Base-by-base conservation (phyloP, 2,113 vertebrate species). In the Hippocampus abdominalis region DNA sequence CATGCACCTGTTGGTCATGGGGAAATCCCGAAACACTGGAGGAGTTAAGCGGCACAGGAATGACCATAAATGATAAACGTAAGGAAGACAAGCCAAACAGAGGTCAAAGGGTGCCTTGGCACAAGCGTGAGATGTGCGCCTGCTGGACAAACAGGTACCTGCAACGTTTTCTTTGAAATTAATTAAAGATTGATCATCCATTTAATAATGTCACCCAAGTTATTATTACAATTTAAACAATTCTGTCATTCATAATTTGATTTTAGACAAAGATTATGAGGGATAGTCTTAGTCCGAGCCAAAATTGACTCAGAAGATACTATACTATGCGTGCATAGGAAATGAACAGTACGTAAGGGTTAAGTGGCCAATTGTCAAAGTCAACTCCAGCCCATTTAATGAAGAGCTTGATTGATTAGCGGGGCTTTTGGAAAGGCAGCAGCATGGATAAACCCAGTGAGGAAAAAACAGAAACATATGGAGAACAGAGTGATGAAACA, bases 371-470 rank as follows among this genome's bases (percentile, higher is more conserved):
- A 77, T 82, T 89, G 81, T 86, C 86, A 87, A 82, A 88, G 76
- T 90, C 86, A 88, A 84, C 82, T 88, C 84, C 82, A 84, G 79
- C 81, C 75, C 61, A 68, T 77, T 84, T 89, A 87, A 90, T 85
- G 83, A 87, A 88, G 84, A 80, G 75, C 81, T 77, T 81, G 84
- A 85, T 90, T 88, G 86, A 90, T 81, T 76, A 83, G 84, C 23
- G 0, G 73, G 64, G 72, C 67, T 74, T 69, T 77, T 40, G 66
- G 66, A 40, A 68, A 36, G 67, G 70, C 25, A n/a, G 62, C 40
- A 29, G 44, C 23, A 66, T 70, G 70, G 71, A 67, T 78, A 56
- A 65, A 53, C 57, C 77, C 60, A 81, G 59, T 70, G 48, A 81
- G 65, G 65, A 81, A 57, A 79, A 20, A 18, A 70, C 68, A 73